A percentile compares a stretch with the other conserved stretches of the same genome.
Evolutionary conservation across 2,888 invertebrate genomes (phyloP).

Genomic region (Listrodromus nycthemerus): DNA sequence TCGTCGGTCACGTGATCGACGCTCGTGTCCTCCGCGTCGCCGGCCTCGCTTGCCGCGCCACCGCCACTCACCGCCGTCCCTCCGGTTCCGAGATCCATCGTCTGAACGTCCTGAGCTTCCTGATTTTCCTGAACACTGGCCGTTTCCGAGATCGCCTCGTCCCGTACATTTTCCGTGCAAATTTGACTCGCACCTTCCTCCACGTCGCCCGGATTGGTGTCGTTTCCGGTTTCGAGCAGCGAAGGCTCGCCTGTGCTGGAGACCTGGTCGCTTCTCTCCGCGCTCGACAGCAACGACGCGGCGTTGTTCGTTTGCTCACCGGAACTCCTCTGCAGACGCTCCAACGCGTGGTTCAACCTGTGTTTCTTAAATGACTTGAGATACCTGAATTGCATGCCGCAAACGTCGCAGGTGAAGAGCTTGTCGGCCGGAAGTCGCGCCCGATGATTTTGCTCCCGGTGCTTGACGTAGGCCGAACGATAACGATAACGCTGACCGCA

Average conservation of each 20-base stretch:
- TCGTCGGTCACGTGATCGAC: conserved; percentile 77
- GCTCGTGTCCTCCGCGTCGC: conserved; percentile 84
- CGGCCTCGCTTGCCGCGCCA: conserved; percentile 75
- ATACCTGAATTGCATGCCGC: conserved; percentile 96
- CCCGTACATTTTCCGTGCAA: conserved; percentile 76
- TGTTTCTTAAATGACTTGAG: conserved; percentile 96
- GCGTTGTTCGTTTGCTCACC: conserved; percentile 76
- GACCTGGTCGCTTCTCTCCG: conserved; percentile 88
- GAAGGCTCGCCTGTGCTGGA: conserved; percentile 90
- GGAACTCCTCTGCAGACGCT: conserved; percentile 89
- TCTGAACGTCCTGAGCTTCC: conserved; percentile 72
- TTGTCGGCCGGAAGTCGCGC: conserved; percentile 95
- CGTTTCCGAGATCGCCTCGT: conserved; percentile 81
- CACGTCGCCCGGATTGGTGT: conserved; percentile 86
- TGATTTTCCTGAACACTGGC: conserved; percentile 76
- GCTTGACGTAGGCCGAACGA: conserved; percentile 93
- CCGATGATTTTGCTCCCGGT: conserved; percentile 95
- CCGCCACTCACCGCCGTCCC: conserved; percentile 68
- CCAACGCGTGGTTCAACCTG: conserved; percentile 93
- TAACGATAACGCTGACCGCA: conserved; percentile 96
- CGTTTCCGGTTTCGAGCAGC: conserved; percentile 86
- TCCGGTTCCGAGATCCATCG: conserved; percentile 86
- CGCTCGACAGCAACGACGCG: conserved; percentile 63
- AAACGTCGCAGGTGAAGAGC: conserved; percentile 95
- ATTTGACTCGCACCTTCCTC: conserved; percentile 78